Conservation (phyloP, 2,888 invertebrate genomes). For the Oasisia sp. region DNA sequence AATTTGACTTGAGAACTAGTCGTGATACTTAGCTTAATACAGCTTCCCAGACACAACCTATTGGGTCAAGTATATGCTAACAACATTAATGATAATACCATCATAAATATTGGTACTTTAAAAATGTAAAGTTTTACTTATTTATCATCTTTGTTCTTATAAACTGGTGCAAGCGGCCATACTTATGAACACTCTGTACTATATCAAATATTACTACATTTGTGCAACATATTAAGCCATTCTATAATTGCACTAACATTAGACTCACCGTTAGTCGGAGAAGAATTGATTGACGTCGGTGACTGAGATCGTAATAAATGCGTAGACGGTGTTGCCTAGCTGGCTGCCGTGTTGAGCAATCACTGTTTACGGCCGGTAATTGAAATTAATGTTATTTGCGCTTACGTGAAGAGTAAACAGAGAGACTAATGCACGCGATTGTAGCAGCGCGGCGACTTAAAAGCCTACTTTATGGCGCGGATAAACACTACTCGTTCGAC, state of each 20-base stretch:
- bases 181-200: background rate
- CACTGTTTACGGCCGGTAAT: background rate
- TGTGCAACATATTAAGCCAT: background rate
- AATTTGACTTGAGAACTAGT: no score
- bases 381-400: constrained; percentile 3
- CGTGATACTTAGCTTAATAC: no score
- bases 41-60: no score
- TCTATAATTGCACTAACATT: background rate
- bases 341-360: background rate
- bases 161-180: background rate
- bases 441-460: background rate
- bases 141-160: no score
- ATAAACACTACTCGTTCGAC: background rate
- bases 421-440: background rate
- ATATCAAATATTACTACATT: background rate
- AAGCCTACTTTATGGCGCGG: constrained; percentile 1
- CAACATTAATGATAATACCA: no score
- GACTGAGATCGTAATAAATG: background rate
- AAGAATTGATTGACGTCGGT: background rate
- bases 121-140: no score
- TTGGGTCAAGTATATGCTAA: no score
- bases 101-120: no score
- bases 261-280: background rate
- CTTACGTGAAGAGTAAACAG: constrained; percentile 12
- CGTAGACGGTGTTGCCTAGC: background rate